Base-by-base conservation (phyloP, 1,140 invertebrate species). In the Amyelois transitella region DNA sequence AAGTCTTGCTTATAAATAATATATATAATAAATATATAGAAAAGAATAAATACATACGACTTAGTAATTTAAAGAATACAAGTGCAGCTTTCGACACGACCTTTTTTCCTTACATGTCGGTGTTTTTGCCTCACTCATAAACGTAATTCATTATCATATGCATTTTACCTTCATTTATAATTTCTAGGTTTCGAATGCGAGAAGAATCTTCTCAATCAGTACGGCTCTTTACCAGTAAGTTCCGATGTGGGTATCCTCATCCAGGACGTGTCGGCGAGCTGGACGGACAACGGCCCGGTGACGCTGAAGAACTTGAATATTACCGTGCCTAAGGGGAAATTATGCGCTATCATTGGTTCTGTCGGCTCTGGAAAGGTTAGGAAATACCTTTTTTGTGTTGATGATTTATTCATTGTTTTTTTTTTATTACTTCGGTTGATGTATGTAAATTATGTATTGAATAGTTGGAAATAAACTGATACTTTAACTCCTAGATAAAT, bases 351-450 rank as follows among this genome's bases (percentile, higher is more conserved):
- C 6, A 93, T 96, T 43, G 95, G 95, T 1, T 90, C 92, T 2
- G 95, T 96, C 10, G 95, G 94, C 3, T 92, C 93, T 1, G 95
- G 95, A 25, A 96, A 96, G 88, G 93, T 92, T n/a, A 70, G 5
- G 38, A 32, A 54, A 38, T 14, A 38, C 4, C 6, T 6, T 6
- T 10, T 2, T 2, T 6, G 7, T 32, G 12, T 32, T 2, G 28
- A 10, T 32, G 1, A 32, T 24, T 10, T 12, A 6, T 2, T 2
- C 1, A 12, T 32, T 6, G 2, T 6, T 32, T 4, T 12, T 32
- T 2, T 2, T 6, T 4, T 4, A 32, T 32, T 32, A 32, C 28
- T 4, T 32, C 4, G 4, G 10, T 32, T 32, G n/a, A n/a, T n/a
- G n/a, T n/a, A n/a, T n/a, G n/a, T n/a, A n/a, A n/a, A n/a, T n/a